Conservation (phyloP, 2,888 invertebrate genomes). For the Noctua janthe region DNA sequence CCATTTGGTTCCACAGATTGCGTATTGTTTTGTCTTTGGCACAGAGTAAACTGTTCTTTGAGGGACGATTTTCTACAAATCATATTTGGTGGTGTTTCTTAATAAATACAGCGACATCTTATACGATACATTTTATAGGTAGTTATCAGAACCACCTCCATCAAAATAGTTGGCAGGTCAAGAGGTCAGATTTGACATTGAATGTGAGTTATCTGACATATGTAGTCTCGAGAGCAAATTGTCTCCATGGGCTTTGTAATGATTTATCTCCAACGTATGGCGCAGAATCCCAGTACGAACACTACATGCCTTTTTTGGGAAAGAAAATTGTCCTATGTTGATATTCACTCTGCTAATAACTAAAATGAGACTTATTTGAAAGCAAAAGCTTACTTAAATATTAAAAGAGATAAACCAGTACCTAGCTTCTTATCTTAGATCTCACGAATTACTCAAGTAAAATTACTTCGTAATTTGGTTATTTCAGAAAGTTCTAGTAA, state of each 20-base stretch:
- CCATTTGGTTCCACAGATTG: conserved; percentile 37
- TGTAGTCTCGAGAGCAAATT: conserved; percentile 31
- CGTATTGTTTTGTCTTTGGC: conserved; percentile 40
- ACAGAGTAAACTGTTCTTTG: not conserved
- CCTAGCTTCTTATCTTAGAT: conserved; percentile 7
- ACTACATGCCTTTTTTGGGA: conserved; percentile 15
- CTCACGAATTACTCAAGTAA: conserved; percentile 25
- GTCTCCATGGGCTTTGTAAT: conserved; percentile 23
- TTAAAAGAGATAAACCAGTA: not conserved
- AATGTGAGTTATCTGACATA: conserved; percentile 52
- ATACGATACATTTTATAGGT: not conserved
- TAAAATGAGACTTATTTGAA: conserved; percentile 10
- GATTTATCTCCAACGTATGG: conserved; percentile 21
- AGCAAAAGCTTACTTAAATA: conserved; percentile 6
- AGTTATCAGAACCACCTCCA: conserved; percentile 12
- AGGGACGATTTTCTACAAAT: not conserved
- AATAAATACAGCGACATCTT: not conserved
- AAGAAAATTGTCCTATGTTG: not conserved
- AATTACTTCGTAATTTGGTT: conserved; percentile 33
- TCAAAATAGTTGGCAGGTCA: conserved; percentile 17
- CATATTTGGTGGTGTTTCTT: not conserved
- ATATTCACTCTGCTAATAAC: conserved; percentile 12
- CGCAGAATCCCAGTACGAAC: not conserved
- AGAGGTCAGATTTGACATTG: conserved; percentile 30
- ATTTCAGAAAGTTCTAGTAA: conserved; percentile 36